Conservation (phyloP, 2,888 invertebrate species). For the Zaprionus bogoriensis region DNA sequence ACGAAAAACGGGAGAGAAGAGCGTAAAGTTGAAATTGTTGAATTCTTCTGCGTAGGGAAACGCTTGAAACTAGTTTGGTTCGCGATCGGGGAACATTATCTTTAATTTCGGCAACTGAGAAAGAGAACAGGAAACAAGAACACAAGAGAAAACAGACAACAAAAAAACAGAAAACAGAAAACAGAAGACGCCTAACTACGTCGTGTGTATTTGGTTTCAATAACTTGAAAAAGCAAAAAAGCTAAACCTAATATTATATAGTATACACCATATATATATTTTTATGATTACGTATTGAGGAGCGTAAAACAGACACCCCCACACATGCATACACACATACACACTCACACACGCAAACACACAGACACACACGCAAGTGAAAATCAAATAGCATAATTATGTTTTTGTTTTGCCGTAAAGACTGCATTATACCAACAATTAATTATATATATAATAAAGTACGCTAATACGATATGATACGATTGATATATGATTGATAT, state of each 20-base stretch:
- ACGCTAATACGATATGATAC: background rate
- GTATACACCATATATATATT: constrained; percentile 37
- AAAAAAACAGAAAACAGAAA: background rate
- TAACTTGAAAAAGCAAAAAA: constrained; percentile 51
- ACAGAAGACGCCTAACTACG: constrained; percentile 56
- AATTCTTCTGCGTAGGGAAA: background rate
- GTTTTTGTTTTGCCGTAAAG: constrained; percentile 82
- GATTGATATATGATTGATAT: constrained; percentile 32
- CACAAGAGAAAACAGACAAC: background rate
- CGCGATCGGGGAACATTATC: no score
- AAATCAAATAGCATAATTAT: constrained; percentile 72
- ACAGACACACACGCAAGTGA: constrained; percentile 24
- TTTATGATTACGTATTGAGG: constrained; percentile 23
- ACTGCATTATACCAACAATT: constrained; percentile 82
- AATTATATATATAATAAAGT: constrained; percentile 48
- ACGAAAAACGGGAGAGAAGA: background rate
- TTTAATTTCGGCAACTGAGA: background rate
- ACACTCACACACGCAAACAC: background rate
- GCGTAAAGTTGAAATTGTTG: background rate
- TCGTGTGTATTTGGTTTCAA: constrained; percentile 74
- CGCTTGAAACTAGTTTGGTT: background rate
- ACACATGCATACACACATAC: constrained; percentile 10
- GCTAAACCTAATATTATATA: constrained; percentile 55
- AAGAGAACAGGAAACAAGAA: background rate
- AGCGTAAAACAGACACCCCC: constrained; percentile 9